Percentiles rank a stretch among this genome's conserved stretches.
Evolutionary conservation across 2,797 vertebrate species (phyloP).

Genomic region (Betta splendens): DNA sequence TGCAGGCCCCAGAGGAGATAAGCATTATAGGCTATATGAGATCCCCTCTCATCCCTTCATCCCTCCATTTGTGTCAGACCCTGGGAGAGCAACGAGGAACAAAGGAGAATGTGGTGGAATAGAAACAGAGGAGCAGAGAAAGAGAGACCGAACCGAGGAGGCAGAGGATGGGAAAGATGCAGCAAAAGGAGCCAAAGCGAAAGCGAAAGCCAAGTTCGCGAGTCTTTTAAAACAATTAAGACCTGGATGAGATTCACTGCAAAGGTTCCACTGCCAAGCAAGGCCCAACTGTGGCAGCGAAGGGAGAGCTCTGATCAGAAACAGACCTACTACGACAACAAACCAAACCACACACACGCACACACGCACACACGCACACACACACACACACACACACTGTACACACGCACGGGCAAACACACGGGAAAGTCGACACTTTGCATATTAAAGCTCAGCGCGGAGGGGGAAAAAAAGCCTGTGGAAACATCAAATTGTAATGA

Average conservation of each 20-base stretch:
- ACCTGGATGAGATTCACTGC: conserved; percentile 63
- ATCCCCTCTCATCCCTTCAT: conserved; percentile 75
- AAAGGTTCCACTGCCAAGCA: conserved; percentile 53
- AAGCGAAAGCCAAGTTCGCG: conserved; percentile 52
- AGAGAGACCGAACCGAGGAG: conserved; percentile 29
- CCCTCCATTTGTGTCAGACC: conserved; percentile 73
- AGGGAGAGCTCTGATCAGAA: conserved; percentile 77
- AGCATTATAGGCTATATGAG: conserved; percentile 72
- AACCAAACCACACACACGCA: conserved; percentile 72
- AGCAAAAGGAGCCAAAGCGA: conserved; percentile 33
- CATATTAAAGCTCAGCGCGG: conserved; percentile 71
- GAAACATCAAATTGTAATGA: conserved; percentile 78
- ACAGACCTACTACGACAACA: conserved; percentile 76
- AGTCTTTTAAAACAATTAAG: conserved; percentile 74
- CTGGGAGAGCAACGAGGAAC: conserved; percentile 63
- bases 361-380: conserved; percentile 47
- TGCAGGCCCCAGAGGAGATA: conserved; percentile 65
- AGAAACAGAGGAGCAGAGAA: conserved; percentile 33
- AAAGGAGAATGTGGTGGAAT: conserved; percentile 52
- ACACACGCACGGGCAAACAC: conserved; percentile 49
- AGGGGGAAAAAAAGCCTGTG: conserved; percentile 52
- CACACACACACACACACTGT: conserved; percentile 53
- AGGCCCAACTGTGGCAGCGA: conserved; percentile 60
- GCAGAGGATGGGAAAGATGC: conserved; percentile 19
- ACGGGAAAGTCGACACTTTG: conserved; percentile 73